These are phyloP conservation scores for Nowickia ferox DNA, from an alignment of 2,888 invertebrate genomes.

Conservation along the genomic window DNA sequence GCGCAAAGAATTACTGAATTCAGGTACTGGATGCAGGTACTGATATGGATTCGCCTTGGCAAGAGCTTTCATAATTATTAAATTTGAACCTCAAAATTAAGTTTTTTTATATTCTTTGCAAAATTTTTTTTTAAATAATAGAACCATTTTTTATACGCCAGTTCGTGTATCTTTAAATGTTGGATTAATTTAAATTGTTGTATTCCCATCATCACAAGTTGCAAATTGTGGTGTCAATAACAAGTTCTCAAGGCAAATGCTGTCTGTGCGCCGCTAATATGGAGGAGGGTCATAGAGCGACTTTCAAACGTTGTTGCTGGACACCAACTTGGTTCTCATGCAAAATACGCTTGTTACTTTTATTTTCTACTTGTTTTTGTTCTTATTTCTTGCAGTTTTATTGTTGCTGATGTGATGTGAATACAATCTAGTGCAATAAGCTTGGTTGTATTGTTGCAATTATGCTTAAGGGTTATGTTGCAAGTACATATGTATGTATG, in stretches of 20 bases:
- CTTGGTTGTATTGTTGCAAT: slow-evolving; percentile 66
- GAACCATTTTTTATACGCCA: too few species aligned
- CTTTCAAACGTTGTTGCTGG: slow-evolving; percentile 44
- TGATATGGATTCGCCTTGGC: too few species aligned
- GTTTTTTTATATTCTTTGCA: too few species aligned
- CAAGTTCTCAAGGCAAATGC: slow-evolving; percentile 40
- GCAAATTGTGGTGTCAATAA: slow-evolving; percentile 7
- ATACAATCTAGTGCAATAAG: slow-evolving; percentile 54
- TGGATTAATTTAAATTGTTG: not conserved
- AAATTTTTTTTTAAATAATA: too few species aligned
- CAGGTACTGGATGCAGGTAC: too few species aligned
- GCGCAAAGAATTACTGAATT: too few species aligned
- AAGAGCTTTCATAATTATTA: too few species aligned
- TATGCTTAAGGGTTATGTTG: slow-evolving; percentile 68
- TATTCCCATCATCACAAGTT: not conserved
- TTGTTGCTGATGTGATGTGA: slow-evolving; percentile 40
- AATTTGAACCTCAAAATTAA: too few species aligned
- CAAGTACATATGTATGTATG: slow-evolving; percentile 14
- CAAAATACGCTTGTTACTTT: not conserved
- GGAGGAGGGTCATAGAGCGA: slow-evolving; percentile 24
- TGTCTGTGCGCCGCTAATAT: not conserved
- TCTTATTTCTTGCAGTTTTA: slow-evolving; percentile 35
- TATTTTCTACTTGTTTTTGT: slow-evolving; percentile 7
- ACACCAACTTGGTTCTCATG: slow-evolving; percentile 36
- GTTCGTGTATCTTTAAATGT: too few species aligned